These are phyloP conservation scores for Psittacula derbiana DNA, from an alignment of 2,797 vertebrate genomes.

Conservation along the genomic window DNA sequence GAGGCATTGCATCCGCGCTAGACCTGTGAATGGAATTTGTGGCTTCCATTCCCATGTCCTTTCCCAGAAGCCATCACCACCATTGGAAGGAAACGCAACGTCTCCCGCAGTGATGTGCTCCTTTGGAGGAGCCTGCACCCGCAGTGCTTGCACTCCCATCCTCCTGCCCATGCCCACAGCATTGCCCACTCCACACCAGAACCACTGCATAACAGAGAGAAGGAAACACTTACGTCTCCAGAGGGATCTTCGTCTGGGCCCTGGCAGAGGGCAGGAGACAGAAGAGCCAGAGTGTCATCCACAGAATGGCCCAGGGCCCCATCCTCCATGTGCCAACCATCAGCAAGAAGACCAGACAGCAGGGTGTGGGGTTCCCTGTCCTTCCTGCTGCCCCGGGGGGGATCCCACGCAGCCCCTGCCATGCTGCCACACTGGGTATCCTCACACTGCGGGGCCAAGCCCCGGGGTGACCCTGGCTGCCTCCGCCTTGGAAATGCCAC, in stretches of 20 bases:
- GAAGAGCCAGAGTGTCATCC: conserved; percentile 77
- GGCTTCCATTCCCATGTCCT: accelerated
- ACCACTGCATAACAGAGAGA: background rate
- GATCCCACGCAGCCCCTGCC: background rate
- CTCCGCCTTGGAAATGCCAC: background rate
- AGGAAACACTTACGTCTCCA: conserved; percentile 86
- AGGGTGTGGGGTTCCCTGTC: background rate
- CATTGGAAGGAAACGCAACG: accelerated
- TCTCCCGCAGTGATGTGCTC: background rate
- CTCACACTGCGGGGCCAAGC: background rate
- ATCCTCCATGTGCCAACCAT: conserved; percentile 30
- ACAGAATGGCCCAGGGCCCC: conserved; percentile 62
- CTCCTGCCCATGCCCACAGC: accelerated
- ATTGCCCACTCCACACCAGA: background rate
- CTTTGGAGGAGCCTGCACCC: accelerated
- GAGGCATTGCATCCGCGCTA: accelerated
- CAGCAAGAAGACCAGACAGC: background rate
- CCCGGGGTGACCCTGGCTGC: background rate
- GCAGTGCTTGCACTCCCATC: background rate
- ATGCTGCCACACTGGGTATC: background rate
- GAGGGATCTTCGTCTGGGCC: conserved; percentile 87
- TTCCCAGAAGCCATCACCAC: background rate
- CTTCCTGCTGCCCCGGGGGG: background rate
- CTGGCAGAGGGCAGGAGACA: conserved; percentile 68
- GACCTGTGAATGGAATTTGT: background rate